Evolutionary conservation across 1,140 invertebrate genomes (phyloP), one percentile per base, ranked within the genome.

Genomic region (Tetramorium simillimum): DNA sequence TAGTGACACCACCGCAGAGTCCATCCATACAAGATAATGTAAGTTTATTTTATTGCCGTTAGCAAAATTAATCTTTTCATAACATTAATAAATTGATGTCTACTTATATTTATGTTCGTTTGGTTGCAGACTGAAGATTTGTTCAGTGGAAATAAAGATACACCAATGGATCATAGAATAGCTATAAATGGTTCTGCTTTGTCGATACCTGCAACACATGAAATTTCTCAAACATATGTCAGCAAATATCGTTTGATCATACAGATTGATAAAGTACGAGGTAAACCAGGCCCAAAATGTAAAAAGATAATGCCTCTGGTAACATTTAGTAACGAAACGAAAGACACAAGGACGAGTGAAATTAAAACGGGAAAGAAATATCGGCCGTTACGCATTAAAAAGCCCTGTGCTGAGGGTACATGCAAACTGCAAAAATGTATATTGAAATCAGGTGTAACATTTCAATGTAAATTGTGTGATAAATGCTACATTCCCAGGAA

Each of bases 201-300:
- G 24, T 53, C 67, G 10, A 86, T 60, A 33, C 28, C 85, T 28
- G 37, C 43, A 21, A 28, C 53, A 12, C 43, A 28, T 46, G 53
- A 58, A 14, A 62, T 81, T 37, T 28, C 73, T 18, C 58, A 82
- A 10, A 72, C 62, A 7, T 62, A 69, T 16, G 72, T 76, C 10
- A 91, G 88, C 16, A 46, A 87, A 18, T 95, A 94, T 82, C 90
- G 93, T 21, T 85, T 95, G 51, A 93, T 91, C 0, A 93, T 95
- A 88, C 91, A 94, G 21, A 94, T 95, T 40, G 93, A 94, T 28
- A 95, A 95, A 88, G 90, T 94, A 51, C 77, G 90, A 46, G 51
- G 89, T 18, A 92, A 88, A 56, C 92, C 94, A 33, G 89, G 89
- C 37, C 87, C 89, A 14, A 91, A 60, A 21, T 91, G 84, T n/a